Evolutionary conservation across 2,888 invertebrate genomes (phyloP).

Genomic region (Orthonychiurus folsomi): DNA sequence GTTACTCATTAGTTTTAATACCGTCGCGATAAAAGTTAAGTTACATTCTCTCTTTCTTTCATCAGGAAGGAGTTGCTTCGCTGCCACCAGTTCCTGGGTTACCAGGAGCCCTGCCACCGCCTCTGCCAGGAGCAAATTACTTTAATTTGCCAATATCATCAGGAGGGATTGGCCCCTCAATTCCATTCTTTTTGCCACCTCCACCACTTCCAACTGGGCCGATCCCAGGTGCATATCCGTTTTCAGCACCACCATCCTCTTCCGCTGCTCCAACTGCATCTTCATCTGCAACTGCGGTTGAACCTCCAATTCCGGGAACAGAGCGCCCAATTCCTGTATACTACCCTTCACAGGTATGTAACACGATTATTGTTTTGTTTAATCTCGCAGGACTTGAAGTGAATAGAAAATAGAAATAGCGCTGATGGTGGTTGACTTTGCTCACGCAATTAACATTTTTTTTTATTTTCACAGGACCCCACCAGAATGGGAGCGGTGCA

Average conservation of each 20-base stretch:
- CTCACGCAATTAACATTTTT: too few relatives aligned
- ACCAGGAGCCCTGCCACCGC: conserved; percentile 33
- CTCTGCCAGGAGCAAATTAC: conserved; percentile 41
- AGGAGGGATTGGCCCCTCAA: conserved; percentile 46
- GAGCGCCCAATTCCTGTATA: conserved; percentile 50
- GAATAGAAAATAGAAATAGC: too few relatives aligned
- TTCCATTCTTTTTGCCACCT: conserved; percentile 56
- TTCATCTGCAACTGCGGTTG: conserved; percentile 44
- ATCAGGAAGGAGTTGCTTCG: conserved; percentile 52
- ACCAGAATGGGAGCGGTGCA: conserved; percentile 61
- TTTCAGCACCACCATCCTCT: conserved; percentile 45
- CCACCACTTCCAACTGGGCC: conserved; percentile 50
- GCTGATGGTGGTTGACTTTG: too few relatives aligned
- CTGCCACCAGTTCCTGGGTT: conserved; percentile 49
- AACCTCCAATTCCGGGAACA: conserved; percentile 43
- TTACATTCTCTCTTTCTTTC: too few relatives aligned
- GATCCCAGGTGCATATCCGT: conserved; percentile 46
- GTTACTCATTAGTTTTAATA: too few relatives aligned
- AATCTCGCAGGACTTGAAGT: too few relatives aligned
- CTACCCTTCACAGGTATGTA: conserved; percentile 95
- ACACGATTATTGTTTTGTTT: too few relatives aligned
- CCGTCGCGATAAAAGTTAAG: not conserved
- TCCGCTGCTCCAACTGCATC: conserved; percentile 44
- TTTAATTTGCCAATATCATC: conserved; percentile 46
- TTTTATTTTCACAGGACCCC: too few relatives aligned